Evolutionary conservation across 2,113 vertebrate species (phyloP).

Genomic region (Cyanistes caeruleus): DNA sequence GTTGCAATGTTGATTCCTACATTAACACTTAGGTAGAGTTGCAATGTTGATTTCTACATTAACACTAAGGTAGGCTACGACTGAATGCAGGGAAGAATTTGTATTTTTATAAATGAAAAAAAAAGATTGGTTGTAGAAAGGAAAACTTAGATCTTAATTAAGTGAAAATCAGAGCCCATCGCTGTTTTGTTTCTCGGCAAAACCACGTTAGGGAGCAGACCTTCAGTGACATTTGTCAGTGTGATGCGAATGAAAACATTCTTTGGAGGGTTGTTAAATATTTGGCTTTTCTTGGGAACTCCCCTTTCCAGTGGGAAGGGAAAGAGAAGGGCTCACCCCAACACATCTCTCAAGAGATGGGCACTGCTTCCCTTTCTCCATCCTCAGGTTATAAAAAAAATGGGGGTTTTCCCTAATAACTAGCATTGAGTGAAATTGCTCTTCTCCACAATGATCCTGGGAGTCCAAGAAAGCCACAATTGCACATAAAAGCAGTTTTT

Average conservation of each 20-base stretch:
- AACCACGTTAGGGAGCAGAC: not conserved
- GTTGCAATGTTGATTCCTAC: not conserved
- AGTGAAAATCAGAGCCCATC: not conserved
- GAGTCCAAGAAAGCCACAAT: not conserved
- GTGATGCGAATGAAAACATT: not conserved
- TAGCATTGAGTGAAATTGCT: not conserved
- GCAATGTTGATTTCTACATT: not conserved
- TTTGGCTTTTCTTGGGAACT: slow-evolving; percentile 17
- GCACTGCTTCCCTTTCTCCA: not conserved
- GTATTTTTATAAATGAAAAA: not conserved
- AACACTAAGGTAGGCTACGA: not conserved
- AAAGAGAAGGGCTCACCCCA: not conserved
- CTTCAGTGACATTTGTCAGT: not conserved
- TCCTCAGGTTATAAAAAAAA: not conserved
- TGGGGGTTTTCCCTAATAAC: not conserved
- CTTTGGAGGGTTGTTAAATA: slow-evolving; percentile 11
- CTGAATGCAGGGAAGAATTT: not conserved
- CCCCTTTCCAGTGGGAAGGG: slow-evolving; percentile 1
- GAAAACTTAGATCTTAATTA: not conserved
- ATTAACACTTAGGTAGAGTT: not conserved
- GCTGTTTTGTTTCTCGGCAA: not conserved
- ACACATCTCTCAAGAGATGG: not conserved
- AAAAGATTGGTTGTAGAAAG: not conserved
- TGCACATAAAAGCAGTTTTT: not conserved
- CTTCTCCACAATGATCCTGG: not conserved